A percentile compares a stretch with the other conserved stretches of the same genome.
Evolutionary conservation across 1,140 invertebrate species (phyloP).

Genomic region (Tyrophagus putrescentiae): DNA sequence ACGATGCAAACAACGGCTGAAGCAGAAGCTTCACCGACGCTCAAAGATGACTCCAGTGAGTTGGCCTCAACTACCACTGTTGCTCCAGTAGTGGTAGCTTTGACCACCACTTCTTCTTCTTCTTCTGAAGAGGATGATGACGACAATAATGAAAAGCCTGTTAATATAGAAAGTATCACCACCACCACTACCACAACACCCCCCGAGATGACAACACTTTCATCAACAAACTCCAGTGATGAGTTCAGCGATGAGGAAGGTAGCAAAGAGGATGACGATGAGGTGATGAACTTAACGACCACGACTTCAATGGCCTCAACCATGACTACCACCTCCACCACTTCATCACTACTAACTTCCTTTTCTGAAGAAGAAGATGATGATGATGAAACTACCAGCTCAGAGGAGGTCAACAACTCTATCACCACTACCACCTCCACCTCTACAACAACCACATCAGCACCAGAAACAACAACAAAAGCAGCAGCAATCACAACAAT

Average conservation of each 20-base stretch:
- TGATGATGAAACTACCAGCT: background rate
- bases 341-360: no score
- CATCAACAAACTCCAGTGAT: conserved; percentile 2
- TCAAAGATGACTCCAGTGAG: background rate
- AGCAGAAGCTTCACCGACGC: background rate
- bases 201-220: background rate
- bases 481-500: background rate
- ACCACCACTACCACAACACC: no score
- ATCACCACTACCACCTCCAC: background rate
- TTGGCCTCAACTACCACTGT: no score
- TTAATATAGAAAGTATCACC: no score
- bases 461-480: background rate
- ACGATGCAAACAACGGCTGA: background rate
- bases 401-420: background rate
- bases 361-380: no score
- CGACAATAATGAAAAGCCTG: no score
- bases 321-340: no score
- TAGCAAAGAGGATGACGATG: background rate
- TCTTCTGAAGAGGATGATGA: no score
- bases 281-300: background rate
- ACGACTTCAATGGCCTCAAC: background rate
- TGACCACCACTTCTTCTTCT: no score
- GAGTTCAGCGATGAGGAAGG: background rate
- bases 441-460: background rate
- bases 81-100: no score